phyloP scores from a whole-genome alignment of 2,797 vertebrate species.

The Myiothlypis coronata region DNA sequence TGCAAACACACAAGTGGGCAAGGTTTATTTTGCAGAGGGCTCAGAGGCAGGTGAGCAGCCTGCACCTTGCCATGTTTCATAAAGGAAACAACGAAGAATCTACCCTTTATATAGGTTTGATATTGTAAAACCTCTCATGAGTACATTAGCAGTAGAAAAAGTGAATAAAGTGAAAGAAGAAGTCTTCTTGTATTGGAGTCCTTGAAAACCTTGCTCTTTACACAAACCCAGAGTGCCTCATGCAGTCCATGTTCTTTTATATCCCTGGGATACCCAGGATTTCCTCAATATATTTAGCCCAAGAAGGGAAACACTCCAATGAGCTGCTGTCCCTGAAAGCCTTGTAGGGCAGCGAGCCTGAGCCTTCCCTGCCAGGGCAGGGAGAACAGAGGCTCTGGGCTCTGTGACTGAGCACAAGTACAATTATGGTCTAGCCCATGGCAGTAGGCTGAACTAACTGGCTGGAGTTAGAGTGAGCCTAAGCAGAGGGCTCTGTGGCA shows the following conservation, averaged over 20 bases:
- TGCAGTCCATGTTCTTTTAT: neutral
- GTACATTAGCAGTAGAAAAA: neutral
- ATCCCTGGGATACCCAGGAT: constrained; percentile 1
- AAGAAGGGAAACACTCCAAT: constrained; percentile 38
- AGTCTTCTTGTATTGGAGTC: neutral
- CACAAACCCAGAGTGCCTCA: neutral
- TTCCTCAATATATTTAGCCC: constrained; percentile 19
- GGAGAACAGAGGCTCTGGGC: constrained; percentile 19
- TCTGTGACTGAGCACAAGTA: constrained; percentile 14
- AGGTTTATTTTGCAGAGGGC: neutral
- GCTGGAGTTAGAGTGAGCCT: constrained; percentile 38
- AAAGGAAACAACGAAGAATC: neutral
- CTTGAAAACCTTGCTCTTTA: neutral
- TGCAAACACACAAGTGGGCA: neutral
- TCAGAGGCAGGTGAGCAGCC: neutral
- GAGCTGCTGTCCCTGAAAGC: neutral
- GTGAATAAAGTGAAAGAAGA: neutral
- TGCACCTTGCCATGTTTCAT: neutral
- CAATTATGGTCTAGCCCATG: constrained; percentile 7
- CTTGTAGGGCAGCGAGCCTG: constrained; percentile 46
- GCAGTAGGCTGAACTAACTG: neutral
- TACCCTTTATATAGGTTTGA: neutral
- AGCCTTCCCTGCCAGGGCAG: neutral
- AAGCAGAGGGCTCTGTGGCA: constrained; percentile 70
- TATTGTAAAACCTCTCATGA: neutral